These are phyloP conservation scores for Danio albolineatus DNA, from an alignment of 2,797 vertebrate species.

Conservation along the genomic window DNA sequence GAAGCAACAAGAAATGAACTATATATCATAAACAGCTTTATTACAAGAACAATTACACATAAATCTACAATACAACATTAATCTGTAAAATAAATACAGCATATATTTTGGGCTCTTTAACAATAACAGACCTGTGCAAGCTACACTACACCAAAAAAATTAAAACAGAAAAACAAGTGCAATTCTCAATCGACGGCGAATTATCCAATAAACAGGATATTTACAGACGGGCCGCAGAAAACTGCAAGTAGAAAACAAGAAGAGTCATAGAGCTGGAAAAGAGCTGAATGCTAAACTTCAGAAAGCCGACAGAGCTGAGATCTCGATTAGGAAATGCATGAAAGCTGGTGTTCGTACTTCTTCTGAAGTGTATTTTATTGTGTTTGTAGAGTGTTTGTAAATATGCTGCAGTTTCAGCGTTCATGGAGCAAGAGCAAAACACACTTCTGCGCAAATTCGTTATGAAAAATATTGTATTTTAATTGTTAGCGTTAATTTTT, in stretches of 20 bases:
- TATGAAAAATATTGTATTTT: not conserved
- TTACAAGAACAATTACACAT: conserved; percentile 36
- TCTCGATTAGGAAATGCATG: not conserved
- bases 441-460: too few relatives aligned
- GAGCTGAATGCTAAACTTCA: not conserved
- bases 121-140: conserved; percentile 61
- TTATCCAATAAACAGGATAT: conserved; percentile 32
- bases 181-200: conserved; percentile 53
- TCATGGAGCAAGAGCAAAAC: not conserved
- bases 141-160: conserved; percentile 52
- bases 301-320: not conserved
- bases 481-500: not conserved
- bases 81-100: conserved; percentile 77
- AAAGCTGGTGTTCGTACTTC: not conserved
- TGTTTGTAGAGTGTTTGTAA: conserved; percentile 5
- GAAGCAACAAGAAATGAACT: too few relatives aligned
- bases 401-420: not conserved
- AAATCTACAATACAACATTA: conserved; percentile 32
- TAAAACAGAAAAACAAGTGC: conserved; percentile 63
- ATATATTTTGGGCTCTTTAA: conserved; percentile 61
- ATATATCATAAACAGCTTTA: conserved; percentile 12
- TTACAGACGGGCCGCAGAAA: not conserved
- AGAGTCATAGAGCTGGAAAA: not conserved
- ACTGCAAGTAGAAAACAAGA: not conserved
- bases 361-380: not conserved